These are phyloP conservation scores for Chaetorhynchus papuensis DNA, from an alignment of 2,113 vertebrate species.

Conservation along the genomic window DNA sequence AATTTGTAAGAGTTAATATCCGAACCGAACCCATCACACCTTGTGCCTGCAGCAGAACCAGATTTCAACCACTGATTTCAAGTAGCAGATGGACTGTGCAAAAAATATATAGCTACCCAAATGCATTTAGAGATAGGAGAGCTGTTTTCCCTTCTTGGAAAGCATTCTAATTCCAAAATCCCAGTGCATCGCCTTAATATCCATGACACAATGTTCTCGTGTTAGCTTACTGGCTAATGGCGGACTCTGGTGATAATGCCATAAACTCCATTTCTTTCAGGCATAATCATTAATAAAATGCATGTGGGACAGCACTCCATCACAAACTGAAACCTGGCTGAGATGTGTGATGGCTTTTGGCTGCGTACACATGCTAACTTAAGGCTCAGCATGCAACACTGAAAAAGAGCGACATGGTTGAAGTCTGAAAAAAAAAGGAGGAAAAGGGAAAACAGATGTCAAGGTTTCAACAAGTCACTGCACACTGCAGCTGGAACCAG, in stretches of 20 bases:
- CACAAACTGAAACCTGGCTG: not conserved
- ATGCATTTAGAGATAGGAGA: not conserved
- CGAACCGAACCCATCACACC: not conserved
- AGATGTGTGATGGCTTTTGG: not conserved
- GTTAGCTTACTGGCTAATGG: not conserved
- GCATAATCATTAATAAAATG: not conserved
- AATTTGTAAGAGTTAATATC: not conserved
- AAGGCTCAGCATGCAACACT: conserved; percentile 9
- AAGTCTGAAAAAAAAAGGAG: conserved; percentile 19
- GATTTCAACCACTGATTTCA: not conserved
- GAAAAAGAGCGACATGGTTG: conserved; percentile 2
- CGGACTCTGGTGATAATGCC: not conserved
- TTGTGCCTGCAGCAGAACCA: not conserved
- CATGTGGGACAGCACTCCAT: not conserved
- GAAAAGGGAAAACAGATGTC: conserved; percentile 49
- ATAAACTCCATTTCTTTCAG: conserved; percentile 23
- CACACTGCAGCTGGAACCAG: conserved; percentile 9
- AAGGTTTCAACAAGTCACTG: conserved; percentile 32
- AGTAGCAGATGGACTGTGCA: not conserved
- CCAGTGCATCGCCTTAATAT: not conserved
- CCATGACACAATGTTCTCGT: not conserved
- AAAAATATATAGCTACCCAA: not conserved
- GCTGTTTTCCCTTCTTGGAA: not conserved
- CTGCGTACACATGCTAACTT: not conserved
- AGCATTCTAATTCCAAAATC: not conserved